Evolutionary conservation across 2,113 vertebrate genomes (phyloP).

Genomic region (Eidolon helvum): DNA sequence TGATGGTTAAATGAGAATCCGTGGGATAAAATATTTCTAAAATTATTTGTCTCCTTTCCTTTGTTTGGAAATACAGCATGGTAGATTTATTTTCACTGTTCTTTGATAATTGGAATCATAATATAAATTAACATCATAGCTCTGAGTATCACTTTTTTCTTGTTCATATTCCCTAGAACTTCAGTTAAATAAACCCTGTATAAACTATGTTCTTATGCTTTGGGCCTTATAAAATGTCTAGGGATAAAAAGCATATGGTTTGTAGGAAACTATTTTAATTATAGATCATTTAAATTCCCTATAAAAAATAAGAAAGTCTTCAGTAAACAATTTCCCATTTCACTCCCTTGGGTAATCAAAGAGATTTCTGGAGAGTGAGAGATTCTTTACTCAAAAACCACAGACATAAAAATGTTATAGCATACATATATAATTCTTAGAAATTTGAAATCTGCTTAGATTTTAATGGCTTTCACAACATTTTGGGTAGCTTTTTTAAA

Average conservation of each 20-base stretch:
- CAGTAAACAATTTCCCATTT: not conserved
- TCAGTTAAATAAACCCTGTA: not conserved
- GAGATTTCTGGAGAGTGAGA: not conserved
- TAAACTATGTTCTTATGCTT: not conserved
- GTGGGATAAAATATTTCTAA: not conserved
- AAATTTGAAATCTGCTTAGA: not conserved
- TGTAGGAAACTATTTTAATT: not conserved
- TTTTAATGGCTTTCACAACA: not conserved
- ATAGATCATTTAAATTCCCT: not conserved
- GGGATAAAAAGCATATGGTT: not conserved
- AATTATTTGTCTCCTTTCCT: not conserved
- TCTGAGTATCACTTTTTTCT: not conserved
- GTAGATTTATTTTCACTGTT: not conserved
- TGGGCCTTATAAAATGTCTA: not conserved
- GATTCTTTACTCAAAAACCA: not conserved
- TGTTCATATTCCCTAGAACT: not conserved
- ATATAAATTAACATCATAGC: not conserved
- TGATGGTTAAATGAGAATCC: not conserved
- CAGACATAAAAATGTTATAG: not conserved
- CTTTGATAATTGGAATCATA: not conserved
- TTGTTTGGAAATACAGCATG: not conserved
- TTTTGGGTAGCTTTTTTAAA: not conserved
- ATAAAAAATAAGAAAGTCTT: not conserved
- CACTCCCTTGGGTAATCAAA: not conserved
- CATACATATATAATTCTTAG: not conserved